Percentiles rank a stretch among this genome's conserved stretches.
Conservation (phyloP, 2,113 vertebrate genomes). For the Pelusios castaneus region DNA sequence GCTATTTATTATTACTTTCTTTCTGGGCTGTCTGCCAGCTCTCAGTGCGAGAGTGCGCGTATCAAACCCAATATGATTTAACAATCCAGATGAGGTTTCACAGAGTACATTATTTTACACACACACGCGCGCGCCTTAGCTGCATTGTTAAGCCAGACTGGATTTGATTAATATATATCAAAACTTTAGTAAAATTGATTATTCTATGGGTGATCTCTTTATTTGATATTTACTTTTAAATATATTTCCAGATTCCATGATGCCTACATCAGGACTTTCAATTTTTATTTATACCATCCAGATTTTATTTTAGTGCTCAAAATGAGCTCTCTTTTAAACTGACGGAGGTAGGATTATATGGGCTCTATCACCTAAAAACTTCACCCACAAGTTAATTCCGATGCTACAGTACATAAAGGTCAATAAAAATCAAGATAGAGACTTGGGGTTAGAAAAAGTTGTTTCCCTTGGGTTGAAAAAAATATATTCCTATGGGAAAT, state of each 20-base stretch:
- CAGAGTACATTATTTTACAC: fast-evolving
- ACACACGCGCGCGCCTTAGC: background rate
- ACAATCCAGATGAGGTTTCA: background rate
- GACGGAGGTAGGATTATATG: background rate
- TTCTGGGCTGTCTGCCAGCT: background rate
- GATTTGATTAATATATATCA: background rate
- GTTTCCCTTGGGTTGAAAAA: background rate
- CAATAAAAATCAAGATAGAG: background rate
- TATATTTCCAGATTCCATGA: slow-evolving; percentile 4
- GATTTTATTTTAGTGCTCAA: background rate
- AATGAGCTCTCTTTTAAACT: background rate
- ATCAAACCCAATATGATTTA: background rate
- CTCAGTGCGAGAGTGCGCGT: background rate
- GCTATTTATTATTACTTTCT: too few relatives aligned
- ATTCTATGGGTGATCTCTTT: background rate
- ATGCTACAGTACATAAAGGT: background rate
- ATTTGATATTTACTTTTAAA: slow-evolving; percentile 25
- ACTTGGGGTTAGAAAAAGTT: background rate
- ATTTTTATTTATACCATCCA: background rate
- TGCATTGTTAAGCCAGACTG: background rate
- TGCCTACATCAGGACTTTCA: background rate
- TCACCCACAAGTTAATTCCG: background rate
- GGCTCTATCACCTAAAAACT: background rate
- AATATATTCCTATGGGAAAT: background rate
- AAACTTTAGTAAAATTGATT: background rate